phyloP scores from a whole-genome alignment of 2,888 invertebrate species.

The Lochmaea crataegi region DNA sequence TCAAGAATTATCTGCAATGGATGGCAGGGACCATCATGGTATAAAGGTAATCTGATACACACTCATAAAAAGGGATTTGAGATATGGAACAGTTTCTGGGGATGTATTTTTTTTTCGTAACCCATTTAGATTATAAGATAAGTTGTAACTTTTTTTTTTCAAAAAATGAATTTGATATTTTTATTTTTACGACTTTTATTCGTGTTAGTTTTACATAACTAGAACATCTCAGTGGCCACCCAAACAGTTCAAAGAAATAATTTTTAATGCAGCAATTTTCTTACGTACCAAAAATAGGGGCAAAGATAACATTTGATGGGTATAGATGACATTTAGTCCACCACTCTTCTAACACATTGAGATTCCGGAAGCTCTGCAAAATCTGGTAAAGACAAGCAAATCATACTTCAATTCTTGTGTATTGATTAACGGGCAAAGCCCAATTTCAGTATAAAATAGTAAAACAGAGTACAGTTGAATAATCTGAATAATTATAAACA shows the following conservation, averaged over 20 bases:
- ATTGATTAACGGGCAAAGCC: no score
- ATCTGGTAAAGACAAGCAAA: no score
- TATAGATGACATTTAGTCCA: no score
- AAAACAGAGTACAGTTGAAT: no score
- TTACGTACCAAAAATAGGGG: no score
- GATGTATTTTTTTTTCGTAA: background rate
- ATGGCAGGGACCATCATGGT: slow-evolving; percentile 3
- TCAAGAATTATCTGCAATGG: slow-evolving; percentile 3
- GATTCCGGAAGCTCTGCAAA: no score
- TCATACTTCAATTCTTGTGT: no score
- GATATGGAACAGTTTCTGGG: slow-evolving; percentile 2
- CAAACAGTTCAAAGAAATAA: background rate
- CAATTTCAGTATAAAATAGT: no score
- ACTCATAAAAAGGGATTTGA: background rate
- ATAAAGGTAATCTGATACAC: slow-evolving; percentile 18
- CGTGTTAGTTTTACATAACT: slow-evolving; percentile 11
- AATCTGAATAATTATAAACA: no score
- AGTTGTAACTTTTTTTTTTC: background rate
- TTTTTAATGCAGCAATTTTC: no score
- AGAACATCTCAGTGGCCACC: background rate
- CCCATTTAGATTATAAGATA: background rate
- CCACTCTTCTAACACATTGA: no score
- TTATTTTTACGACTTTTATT: background rate
- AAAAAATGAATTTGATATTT: slow-evolving; percentile 11
- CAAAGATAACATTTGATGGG: no score